Base-by-base conservation (phyloP, 2,113 vertebrate genomes). In the Pelvicachromis taeniatus region DNA sequence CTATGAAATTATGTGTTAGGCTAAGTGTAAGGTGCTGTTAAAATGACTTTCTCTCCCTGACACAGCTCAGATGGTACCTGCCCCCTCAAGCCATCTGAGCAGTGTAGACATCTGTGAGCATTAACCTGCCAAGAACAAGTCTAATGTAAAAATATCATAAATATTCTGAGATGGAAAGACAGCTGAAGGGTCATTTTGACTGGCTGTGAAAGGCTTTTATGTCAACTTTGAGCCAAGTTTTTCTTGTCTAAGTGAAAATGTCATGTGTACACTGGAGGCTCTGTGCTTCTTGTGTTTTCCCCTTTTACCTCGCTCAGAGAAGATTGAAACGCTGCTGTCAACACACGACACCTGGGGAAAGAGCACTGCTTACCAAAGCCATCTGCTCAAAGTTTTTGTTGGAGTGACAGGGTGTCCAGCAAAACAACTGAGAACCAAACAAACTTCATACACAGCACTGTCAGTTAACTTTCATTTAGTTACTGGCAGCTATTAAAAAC, bases 81-180 rank as follows among this genome's bases (percentile, higher is more conserved):
- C 95, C 95, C 95, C 95, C 95, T 95, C 95, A 95, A 95, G 94
- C 95, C 96, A 96, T 96, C 95, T 96, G 95, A 96, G 90, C 93
- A 89, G 87, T 90, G 87, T 88, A 92, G 94, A 93, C 95, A 96
- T 96, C 95, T 96, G 95, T 89, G 94, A 94, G 92, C 65, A 75
- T 85, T 87, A 92, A 93, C 87, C 89, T 94, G 95, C 94, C 96
- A 95, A 95, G 91, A 94, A 92, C 92, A 91, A 94, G 90, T 93
- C 85, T 59, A 85, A 93, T 93, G 88, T 89, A 91, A 90, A 90
- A 94, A 93, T 89, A 92, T 91, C 84, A 93, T 86, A 88, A 90
- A 92, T 91, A 89, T 94, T 92, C 87, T 89, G 80, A 90, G 82
- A 91, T 91, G 88, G 89, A 92, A 88, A 88, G 86, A 87, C 21